Evolutionary conservation across 2,888 invertebrate species (phyloP).

Genomic region (Abrostola tripartita): DNA sequence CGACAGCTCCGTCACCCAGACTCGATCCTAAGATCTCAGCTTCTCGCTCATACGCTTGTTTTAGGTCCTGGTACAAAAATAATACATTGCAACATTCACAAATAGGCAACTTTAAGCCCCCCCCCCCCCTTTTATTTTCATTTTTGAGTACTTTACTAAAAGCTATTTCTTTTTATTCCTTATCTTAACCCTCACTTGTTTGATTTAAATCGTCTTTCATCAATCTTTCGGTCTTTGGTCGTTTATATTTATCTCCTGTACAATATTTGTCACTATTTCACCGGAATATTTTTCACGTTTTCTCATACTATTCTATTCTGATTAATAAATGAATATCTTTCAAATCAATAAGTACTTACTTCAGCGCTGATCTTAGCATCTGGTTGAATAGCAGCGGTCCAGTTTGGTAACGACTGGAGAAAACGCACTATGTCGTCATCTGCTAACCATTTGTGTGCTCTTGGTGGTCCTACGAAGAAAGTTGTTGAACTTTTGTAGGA

Average conservation of each 20-base stretch:
- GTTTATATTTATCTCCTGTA: too few species aligned
- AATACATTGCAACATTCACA: constrained; percentile 5
- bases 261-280: too few species aligned
- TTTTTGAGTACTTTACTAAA: too few species aligned
- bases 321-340: not conserved
- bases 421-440: constrained; percentile 98
- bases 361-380: constrained; percentile 46
- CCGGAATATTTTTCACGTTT: too few species aligned
- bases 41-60: constrained; percentile 90
- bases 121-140: too few species aligned
- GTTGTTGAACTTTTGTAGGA: too few species aligned
- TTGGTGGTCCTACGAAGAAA: constrained; percentile 17
- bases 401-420: constrained; percentile 91
- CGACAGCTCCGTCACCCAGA: constrained; percentile 95
- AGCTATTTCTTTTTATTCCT: too few species aligned
- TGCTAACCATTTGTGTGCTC: constrained; percentile 90
- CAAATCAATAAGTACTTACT: constrained; percentile 33
- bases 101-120: not conserved
- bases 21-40: constrained; percentile 98
- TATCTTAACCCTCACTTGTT: too few species aligned
- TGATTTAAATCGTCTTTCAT: too few species aligned
- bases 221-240: too few species aligned
- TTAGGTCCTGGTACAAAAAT: constrained; percentile 70
- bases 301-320: too few species aligned
- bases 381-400: constrained; percentile 61